Base-by-base conservation (phyloP, 2,797 vertebrate genomes). In the Chaetodon trifasciatus region DNA sequence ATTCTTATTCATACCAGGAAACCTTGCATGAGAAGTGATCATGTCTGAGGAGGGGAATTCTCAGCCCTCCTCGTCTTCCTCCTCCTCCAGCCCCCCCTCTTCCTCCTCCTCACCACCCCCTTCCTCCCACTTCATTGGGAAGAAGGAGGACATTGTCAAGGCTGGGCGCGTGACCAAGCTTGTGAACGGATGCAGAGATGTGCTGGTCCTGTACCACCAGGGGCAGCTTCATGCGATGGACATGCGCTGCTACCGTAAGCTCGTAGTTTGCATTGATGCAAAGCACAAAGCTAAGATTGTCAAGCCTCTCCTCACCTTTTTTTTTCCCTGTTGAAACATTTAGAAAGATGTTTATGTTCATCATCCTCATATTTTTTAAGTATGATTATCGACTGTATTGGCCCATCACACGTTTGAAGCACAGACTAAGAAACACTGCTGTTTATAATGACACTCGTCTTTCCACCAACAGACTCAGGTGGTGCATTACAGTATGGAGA, bases 241-340 rank as follows among this genome's bases (percentile, higher is more conserved):
- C 76, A 93, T 92, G 81, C 96, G 92, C 73, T 99, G 98, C 89
- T 99, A 99, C 86, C 97, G 97, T 99, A 96, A 97, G 97, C 52
- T 49, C 3, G 7, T 52, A 56, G n/a, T 73, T 49, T 76, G 12
- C 77, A 28, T 82, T 35, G 17, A 55, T 8, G 11, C 44, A 28
- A 70, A 35, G 3, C 3, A 46, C 23, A 16, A 39, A 53, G 12
- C 4, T 65, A 15, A n/a, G 19, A 49, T 52, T 44, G 1, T 68
- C 32, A 60, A 66, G 28, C 15, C 6, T 56, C 21, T 21, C 52
- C 7, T 80, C 21, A 15, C 2, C 24, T 65, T 57, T 32, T 69
- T 44, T 61, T 39, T 58, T 49, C 53, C n/a, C 24, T 56, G 1
- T 47, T 70, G 23, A 63, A 17, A 42, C 2, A 39, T 71, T 23